Conservation (phyloP, 2,113 vertebrate genomes). For the Orcinus orca region DNA sequence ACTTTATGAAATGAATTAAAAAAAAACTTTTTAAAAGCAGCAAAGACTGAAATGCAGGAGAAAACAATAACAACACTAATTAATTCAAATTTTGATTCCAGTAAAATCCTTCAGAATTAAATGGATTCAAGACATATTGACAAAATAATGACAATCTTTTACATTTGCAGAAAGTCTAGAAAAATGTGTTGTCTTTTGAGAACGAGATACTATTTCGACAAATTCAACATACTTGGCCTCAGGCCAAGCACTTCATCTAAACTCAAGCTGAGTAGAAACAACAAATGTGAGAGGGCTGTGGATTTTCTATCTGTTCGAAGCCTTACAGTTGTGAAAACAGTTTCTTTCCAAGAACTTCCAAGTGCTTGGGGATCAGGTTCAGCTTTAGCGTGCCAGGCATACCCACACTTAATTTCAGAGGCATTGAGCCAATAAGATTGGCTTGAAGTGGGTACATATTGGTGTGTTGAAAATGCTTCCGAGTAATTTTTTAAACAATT, state of each 20-base stretch:
- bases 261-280: not conserved
- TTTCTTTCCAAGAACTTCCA: not conserved
- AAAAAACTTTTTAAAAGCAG: not conserved
- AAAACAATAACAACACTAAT: not conserved
- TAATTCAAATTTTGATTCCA: not conserved
- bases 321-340: not conserved
- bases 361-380: not conserved
- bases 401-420: not conserved
- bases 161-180: not conserved
- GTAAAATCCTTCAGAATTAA: not conserved
- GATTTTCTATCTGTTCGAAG: not conserved
- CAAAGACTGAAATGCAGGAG: not conserved
- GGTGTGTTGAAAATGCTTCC: not conserved
- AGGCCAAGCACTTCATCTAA: not conserved
- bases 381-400: not conserved
- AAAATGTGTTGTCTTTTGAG: not conserved
- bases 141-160: not conserved
- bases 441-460: not conserved
- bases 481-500: not conserved
- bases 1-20: not conserved
- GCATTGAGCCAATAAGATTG: not conserved
- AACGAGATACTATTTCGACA: not conserved
- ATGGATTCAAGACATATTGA: not conserved
- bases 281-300: not conserved
- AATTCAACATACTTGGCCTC: not conserved